Evolutionary conservation across 2,888 invertebrate genomes (phyloP).

Genomic region (Agrilus biguttatus): DNA sequence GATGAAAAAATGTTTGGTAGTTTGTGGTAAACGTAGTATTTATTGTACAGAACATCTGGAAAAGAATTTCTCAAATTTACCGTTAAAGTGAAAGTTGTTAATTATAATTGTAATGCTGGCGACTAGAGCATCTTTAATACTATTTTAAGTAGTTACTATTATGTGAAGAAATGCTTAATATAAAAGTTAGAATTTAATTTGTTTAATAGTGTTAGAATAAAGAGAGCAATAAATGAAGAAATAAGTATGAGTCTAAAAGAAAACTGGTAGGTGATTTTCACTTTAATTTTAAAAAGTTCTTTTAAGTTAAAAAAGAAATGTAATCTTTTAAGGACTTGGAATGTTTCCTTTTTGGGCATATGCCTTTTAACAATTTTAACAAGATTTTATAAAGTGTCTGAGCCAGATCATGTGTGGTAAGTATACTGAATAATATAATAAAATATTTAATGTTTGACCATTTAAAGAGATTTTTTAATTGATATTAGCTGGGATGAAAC

Average conservation of each 20-base stretch:
- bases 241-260: constrained; percentile 1
- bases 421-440: constrained; percentile 19
- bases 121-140: too few species aligned
- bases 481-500: constrained; percentile 85
- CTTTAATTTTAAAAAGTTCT: constrained; percentile 4
- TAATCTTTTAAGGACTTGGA: constrained; percentile 36
- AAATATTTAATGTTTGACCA: background rate
- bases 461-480: background rate
- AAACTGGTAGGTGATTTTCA: background rate
- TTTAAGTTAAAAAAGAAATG: background rate
- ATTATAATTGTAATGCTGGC: too few species aligned
- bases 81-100: constrained; percentile 3
- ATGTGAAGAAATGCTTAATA: too few species aligned
- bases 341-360: constrained; percentile 50
- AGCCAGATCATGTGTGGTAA: constrained; percentile 92
- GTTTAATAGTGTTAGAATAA: background rate
- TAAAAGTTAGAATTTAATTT: too few species aligned
- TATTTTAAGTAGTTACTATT: too few species aligned
- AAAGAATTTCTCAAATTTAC: constrained; percentile 3
- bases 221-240: background rate
- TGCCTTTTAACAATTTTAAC: constrained; percentile 55
- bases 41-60: background rate
- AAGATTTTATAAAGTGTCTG: constrained; percentile 76
- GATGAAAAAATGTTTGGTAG: too few species aligned
- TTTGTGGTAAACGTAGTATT: too few species aligned